Base-by-base conservation (phyloP, 1,140 invertebrate species). In the Drosophila ficusphila region DNA sequence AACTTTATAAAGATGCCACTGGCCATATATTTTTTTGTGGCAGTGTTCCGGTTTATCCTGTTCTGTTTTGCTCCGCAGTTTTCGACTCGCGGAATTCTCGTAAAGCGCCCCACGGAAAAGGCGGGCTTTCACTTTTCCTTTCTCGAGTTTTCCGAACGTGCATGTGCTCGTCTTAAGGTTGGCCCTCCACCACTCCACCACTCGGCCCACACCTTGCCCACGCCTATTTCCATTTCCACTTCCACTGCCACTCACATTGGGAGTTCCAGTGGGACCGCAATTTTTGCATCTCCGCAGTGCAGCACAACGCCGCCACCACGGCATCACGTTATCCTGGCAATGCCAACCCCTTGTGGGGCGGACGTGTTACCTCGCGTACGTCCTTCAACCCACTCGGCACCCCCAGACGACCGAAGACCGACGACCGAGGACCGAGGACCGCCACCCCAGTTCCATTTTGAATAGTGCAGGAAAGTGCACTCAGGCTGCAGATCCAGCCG, bases 391-490 rank as follows among this genome's bases (percentile, higher is more conserved):
- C 70, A 52, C 18, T 36, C 57, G 23, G 21, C 72, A 56, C 39
- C 34, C 29, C 29, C 39, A 23, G 31, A 54, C 41, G 11, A 31
- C n/a, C n/a, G n/a, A n/a, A n/a, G n/a, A n/a, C n/a, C n/a, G n/a
- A n/a, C n/a, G n/a, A n/a, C n/a, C n/a, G n/a, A n/a, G n/a, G n/a
- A n/a, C n/a, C n/a, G n/a, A n/a, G n/a, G n/a, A n/a, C 39, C 46
- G 18, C 12, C 33, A 48, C 34, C 53, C 29, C 18, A 46, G 39
- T 73, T 52, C 62, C 56, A 73, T 71, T 88, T 83, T 88, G 64
- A 88, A 86, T 86, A 86, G 82, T 86, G 82, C 77, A 88, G 76
- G 57, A 81, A 82, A 88, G 82, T 88, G 82, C 82, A 86, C 81
- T 79, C 82, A 77, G 64, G 54, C 70, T 65, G 62, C 57, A 73